Evolutionary conservation across 2,113 vertebrate species (phyloP).

Genomic region (Ochotona princeps): DNA sequence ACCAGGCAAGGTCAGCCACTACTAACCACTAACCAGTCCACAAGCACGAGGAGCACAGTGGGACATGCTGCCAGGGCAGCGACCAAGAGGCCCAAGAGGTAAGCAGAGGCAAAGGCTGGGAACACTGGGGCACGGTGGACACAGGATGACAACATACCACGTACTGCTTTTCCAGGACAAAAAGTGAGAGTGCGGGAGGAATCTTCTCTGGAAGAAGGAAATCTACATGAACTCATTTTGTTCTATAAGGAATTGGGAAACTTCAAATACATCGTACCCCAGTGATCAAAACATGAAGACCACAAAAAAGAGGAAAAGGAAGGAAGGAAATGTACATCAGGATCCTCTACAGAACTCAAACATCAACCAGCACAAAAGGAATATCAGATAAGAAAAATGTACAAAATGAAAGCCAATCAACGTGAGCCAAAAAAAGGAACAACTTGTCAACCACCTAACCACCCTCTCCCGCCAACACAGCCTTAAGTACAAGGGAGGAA

Average conservation of each 20-base stretch:
- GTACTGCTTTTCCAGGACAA: not conserved
- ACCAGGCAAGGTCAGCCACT: not conserved
- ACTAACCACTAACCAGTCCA: not conserved
- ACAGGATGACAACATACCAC: not conserved
- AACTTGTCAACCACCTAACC: not conserved
- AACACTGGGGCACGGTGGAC: not conserved
- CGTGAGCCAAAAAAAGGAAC: not conserved
- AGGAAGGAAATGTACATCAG: not conserved
- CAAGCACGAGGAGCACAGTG: not conserved
- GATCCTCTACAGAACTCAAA: not conserved
- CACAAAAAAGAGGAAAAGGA: not conserved
- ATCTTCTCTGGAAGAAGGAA: not conserved
- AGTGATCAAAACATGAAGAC: not conserved
- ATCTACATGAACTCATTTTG: not conserved
- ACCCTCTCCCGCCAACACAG: not conserved
- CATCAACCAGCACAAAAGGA: not conserved
- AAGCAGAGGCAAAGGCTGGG: not conserved
- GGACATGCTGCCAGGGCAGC: too few relatives aligned
- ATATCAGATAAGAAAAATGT: not conserved
- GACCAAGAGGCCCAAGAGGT: not conserved
- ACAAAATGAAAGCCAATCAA: not conserved
- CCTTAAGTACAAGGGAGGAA: not conserved
- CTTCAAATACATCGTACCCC: not conserved
- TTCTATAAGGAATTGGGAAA: slow-evolving; percentile 8
- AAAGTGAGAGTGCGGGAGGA: slow-evolving; percentile 11